A percentile compares a stretch with the other conserved stretches of the same genome.
Evolutionary conservation across 64 coral and sea anemone genomes (phyloP).

Genomic region (Montipora capricornis): DNA sequence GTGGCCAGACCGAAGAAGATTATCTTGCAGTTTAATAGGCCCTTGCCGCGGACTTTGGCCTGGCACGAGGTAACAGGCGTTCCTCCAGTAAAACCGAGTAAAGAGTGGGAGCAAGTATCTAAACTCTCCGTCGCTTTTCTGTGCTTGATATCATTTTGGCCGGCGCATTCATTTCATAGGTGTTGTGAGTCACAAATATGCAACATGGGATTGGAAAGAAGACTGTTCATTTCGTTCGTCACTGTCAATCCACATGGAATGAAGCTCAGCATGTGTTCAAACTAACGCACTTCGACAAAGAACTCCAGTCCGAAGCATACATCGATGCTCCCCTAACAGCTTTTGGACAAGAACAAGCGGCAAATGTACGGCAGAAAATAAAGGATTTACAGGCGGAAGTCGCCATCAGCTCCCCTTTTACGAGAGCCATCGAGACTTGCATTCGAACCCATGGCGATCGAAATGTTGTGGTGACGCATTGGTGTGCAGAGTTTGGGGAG

Average conservation of each 20-base stretch:
- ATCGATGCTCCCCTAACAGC: conserved; percentile 24
- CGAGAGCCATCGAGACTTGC: conserved; percentile 60
- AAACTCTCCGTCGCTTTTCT: too few relatives aligned
- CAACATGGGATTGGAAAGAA: neutral
- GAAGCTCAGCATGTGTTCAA: neutral
- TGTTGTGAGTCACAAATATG: too few relatives aligned
- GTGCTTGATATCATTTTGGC: too few relatives aligned
- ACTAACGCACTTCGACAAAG: neutral
- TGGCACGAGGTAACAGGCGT: too few relatives aligned
- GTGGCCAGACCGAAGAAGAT: too few relatives aligned
- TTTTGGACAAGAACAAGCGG: conserved; percentile 51
- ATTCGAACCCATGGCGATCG: conserved; percentile 40
- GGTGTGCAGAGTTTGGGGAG: conserved; percentile 30
- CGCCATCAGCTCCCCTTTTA: conserved; percentile 54
- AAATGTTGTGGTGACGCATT: conserved; percentile 45
- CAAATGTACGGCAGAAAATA: neutral
- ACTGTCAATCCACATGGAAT: conserved; percentile 56
- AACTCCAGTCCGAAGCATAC: conserved; percentile 14
- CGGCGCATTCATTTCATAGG: too few relatives aligned
- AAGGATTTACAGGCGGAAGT: conserved; percentile 19
- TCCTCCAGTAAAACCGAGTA: too few relatives aligned
- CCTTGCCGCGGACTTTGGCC: too few relatives aligned
- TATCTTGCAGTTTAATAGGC: too few relatives aligned
- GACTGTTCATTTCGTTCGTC: conserved; percentile 67
- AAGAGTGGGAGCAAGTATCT: too few relatives aligned